Conservation (phyloP, 2,113 vertebrate species). For the Saguinus imperator region DNA sequence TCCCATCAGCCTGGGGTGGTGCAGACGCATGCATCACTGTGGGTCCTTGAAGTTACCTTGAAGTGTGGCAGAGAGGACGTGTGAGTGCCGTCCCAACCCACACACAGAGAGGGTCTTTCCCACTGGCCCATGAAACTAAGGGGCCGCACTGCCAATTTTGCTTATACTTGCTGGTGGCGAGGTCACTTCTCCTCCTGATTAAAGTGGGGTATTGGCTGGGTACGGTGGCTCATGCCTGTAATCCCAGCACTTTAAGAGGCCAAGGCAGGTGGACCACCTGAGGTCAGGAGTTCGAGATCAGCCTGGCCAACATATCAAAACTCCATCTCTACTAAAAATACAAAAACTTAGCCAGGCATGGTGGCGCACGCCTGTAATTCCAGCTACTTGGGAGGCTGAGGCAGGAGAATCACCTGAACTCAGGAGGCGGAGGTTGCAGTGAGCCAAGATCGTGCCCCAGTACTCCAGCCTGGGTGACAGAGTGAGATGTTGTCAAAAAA, state of each 20-base stretch:
- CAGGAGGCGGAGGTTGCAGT: neutral
- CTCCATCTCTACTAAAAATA: too few relatives aligned
- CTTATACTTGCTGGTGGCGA: rapidly evolving
- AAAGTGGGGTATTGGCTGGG: neutral
- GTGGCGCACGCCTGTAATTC: too few relatives aligned
- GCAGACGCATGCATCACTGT: rapidly evolving
- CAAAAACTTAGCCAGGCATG: too few relatives aligned
- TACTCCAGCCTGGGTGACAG: neutral
- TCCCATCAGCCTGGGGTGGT: rapidly evolving
- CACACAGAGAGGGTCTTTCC: neutral
- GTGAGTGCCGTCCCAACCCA: neutral
- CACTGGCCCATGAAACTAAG: rapidly evolving
- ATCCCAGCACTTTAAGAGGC: too few relatives aligned
- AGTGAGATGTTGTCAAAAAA: neutral
- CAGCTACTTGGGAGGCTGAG: too few relatives aligned
- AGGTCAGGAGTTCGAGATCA: too few relatives aligned
- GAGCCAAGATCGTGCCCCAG: neutral
- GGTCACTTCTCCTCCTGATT: neutral
- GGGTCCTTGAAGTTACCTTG: too few relatives aligned
- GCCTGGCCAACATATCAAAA: too few relatives aligned
- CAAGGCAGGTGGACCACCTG: too few relatives aligned
- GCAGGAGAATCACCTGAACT: neutral
- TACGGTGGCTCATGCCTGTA: too few relatives aligned
- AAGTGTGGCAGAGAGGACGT: rapidly evolving
- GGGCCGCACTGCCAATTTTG: neutral